Evolutionary conservation across 2,888 invertebrate genomes (phyloP), one percentile per base, ranked within the genome.

Genomic region (Watsonalla binaria): DNA sequence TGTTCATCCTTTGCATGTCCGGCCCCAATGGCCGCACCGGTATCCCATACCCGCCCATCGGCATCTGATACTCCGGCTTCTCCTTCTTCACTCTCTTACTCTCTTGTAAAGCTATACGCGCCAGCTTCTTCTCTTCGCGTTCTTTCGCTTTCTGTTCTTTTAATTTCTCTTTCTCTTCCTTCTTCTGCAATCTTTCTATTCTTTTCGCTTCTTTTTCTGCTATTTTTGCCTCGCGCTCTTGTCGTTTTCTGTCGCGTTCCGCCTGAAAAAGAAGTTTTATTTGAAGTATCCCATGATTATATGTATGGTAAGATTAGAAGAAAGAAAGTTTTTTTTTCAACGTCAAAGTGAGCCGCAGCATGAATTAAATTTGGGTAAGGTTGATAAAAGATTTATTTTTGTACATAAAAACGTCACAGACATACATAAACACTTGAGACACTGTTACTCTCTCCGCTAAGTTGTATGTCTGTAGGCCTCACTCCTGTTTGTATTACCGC

Each of bases 221-320:
- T 56, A 78, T 76, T 62, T 90, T 90, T 15, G 88, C 88, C 74
- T 92, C 92, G 11, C 86, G 83, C 66, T 93, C 92, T 65, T 87
- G 90, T 0, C 91, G 78, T 60, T 92, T 92, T 67, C 91, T 92
- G 56, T 92, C 92, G 51, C 91, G 86, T 69, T 92, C 92, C 46
- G 86, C 70, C 86, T 92, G 72, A 6, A 63, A 65, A 61, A 39
- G 6, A 0, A 13, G 33, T 13, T n/a, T 6, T n/a, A 35, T n/a
- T n/a, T n/a, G n/a, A n/a, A n/a, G n/a, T n/a, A n/a, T n/a, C n/a
- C n/a, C n/a, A n/a, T n/a, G n/a, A n/a, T n/a, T n/a, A n/a, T n/a
- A n/a, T n/a, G n/a, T n/a, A n/a, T n/a, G n/a, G n/a, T n/a, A n/a
- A n/a, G n/a, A n/a, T n/a, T n/a, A n/a, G n/a, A n/a, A n/a, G n/a